Evolutionary conservation across 2,888 invertebrate genomes (phyloP).

Genomic region (Drosophila diplacantha): DNA sequence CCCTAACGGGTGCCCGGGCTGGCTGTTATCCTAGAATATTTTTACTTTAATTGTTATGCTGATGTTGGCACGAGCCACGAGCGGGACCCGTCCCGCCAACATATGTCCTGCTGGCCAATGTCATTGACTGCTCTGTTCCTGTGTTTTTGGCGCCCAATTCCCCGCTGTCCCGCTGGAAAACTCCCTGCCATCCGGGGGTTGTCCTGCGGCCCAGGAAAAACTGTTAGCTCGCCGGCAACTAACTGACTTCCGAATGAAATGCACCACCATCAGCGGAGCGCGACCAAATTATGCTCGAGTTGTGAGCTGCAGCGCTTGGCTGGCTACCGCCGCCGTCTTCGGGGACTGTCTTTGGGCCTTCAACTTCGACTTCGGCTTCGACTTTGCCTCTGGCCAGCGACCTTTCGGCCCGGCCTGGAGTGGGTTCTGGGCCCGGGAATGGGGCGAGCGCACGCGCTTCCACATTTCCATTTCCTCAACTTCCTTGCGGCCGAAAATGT

Average conservation of each 20-base stretch:
- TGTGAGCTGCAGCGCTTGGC: constrained; percentile 58
- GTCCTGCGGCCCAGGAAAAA: constrained; percentile 56
- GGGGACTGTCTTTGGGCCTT: constrained; percentile 25
- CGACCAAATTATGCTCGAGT: constrained; percentile 66
- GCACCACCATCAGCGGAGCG: constrained; percentile 55
- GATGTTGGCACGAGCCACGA: constrained; percentile 65
- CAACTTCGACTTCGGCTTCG: constrained; percentile 41
- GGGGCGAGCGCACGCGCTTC: constrained; percentile 64
- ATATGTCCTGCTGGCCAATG: constrained; percentile 58
- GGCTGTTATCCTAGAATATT: constrained; percentile 61
- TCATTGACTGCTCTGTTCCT: constrained; percentile 53
- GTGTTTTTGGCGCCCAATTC: constrained; percentile 61
- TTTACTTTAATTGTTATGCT: constrained; percentile 65
- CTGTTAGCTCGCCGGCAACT: constrained; percentile 42
- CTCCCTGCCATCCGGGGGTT: constrained; percentile 56
- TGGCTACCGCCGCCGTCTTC: constrained; percentile 40
- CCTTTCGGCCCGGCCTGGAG: constrained; percentile 28
- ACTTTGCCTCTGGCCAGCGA: constrained; percentile 18
- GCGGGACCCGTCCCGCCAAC: constrained; percentile 24
- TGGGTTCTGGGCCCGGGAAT: constrained; percentile 17
- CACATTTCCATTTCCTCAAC: constrained; percentile 53
- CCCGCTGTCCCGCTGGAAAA: constrained; percentile 45
- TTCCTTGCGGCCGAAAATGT: constrained; percentile 60
- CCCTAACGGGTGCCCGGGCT: constrained; percentile 15
- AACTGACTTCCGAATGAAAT: constrained; percentile 7